These are phyloP conservation scores for Cyprinodon variegatus DNA, from an alignment of 2,113 vertebrate species.

Conservation along the genomic window DNA sequence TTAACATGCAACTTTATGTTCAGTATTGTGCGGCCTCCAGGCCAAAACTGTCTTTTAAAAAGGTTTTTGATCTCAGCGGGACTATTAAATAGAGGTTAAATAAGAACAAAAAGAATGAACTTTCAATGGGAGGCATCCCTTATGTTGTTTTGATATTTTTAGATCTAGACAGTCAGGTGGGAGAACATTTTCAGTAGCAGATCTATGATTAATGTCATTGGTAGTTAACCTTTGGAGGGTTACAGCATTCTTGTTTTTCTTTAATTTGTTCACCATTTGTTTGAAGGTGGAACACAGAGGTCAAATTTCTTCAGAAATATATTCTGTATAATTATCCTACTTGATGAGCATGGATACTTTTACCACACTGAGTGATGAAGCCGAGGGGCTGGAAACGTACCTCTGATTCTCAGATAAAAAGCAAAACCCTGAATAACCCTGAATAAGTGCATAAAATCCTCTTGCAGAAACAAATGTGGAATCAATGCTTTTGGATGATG, in stretches of 20 bases:
- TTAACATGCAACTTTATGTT: too few species aligned
- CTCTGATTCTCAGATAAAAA: background rate
- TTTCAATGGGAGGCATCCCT: too few species aligned
- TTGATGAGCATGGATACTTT: background rate
- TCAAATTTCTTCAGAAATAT: background rate
- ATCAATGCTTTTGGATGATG: background rate
- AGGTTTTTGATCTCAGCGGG: too few species aligned
- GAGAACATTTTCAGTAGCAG: background rate
- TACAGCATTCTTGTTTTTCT: background rate
- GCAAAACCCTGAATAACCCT: background rate
- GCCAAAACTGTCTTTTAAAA: too few species aligned
- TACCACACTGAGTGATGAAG: background rate
- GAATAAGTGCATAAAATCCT: background rate
- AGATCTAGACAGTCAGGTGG: background rate
- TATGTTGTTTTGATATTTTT: background rate
- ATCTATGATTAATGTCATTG: background rate
- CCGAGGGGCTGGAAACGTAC: background rate
- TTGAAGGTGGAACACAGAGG: background rate
- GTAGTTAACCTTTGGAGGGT: background rate
- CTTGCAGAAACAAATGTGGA: background rate
- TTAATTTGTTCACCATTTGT: background rate
- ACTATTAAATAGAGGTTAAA: too few species aligned
- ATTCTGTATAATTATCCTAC: background rate
- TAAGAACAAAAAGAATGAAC: too few species aligned
- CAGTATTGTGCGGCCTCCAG: too few species aligned